A percentile compares a stretch with the other conserved stretches of the same genome.
Conservation (phyloP, 1,140 invertebrate genomes). For the Trissolcus basalis region DNA sequence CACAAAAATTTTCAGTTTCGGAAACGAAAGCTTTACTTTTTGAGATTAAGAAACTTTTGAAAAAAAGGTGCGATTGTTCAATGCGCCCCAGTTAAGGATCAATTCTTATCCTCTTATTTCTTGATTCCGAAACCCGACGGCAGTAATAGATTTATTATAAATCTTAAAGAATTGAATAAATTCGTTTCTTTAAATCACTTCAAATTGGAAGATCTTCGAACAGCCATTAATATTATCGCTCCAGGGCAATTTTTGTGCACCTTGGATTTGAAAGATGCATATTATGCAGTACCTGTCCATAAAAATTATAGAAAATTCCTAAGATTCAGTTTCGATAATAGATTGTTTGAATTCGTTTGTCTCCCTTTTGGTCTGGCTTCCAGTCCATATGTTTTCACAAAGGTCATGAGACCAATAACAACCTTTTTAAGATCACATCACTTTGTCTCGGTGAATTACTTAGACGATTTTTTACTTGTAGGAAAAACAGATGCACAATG, state of each 20-base stretch:
- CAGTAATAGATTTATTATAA: conserved; percentile 1
- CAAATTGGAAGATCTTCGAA: neutral
- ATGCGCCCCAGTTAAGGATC: neutral
- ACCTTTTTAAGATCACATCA: neutral
- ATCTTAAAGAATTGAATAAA: conserved; percentile 2
- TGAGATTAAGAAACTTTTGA: neutral
- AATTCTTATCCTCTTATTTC: conserved; percentile 4
- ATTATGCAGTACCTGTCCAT: neutral
- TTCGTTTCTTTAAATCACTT: neutral
- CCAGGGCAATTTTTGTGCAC: neutral
- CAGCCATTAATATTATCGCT: neutral
- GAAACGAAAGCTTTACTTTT: neutral
- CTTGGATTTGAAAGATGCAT: neutral
- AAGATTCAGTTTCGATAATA: neutral
- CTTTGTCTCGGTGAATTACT: neutral
- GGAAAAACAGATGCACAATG: neutral
- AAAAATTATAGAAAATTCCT: neutral
- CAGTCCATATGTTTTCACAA: conserved; percentile 2
- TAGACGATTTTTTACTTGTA: neutral
- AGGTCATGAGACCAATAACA: neutral
- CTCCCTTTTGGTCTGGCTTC: neutral
- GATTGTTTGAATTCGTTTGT: neutral
- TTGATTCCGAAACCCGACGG: conserved; percentile 1
- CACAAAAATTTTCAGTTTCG: neutral
- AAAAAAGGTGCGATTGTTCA: neutral